Evolutionary conservation across 1,140 invertebrate genomes (phyloP), one percentile per base, ranked within the genome.

Genomic region (Drosophila miranda): DNA sequence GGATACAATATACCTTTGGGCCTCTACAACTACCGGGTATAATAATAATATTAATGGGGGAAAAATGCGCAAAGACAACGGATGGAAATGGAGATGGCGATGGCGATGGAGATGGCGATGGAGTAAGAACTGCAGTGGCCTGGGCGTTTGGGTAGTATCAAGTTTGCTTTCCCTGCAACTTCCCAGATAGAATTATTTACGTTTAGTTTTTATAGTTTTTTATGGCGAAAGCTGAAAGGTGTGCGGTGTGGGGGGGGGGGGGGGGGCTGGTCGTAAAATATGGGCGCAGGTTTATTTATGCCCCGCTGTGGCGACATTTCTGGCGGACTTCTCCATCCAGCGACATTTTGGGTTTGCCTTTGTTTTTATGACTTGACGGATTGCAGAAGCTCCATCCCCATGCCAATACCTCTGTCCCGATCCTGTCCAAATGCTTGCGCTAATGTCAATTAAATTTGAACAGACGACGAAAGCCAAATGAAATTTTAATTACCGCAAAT

Each of bases 161-260:
- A 62, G 79, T 75, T 70, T 57, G 58, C 71, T 82, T 74, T 62
- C 44, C 61, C 74, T 58, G 69, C 56, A 62, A 76, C 56, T 60
- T 38, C 67, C 75, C 9, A 66, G 70, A 72, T 86, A 76, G 82
- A 87, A 86, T 87, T 86, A 86, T 86, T 86, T 86, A 86, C 81
- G 81, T 86, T 86, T 86, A 86, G 81, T 86, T 86, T 86, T 87
- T 82, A 87, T 87, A 87, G 69, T 78, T 86, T 87, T 86, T 87
- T 82, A 86, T 71, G 82, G 66, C 11, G 3, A 38, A 13, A 5
- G 34, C 34, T 50, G 8, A 44, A 16, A 56, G 50, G 49, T 13
- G 16, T 46, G 44, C 57, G 68, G 28, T 30, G 8, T 7, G 28
- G 28, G 2, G 6, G 28, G 28, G 0, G 1, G 6, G 28, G 1